Evolutionary conservation across 2,113 vertebrate genomes (phyloP).

Genomic region (Corydoras sp.): DNA sequence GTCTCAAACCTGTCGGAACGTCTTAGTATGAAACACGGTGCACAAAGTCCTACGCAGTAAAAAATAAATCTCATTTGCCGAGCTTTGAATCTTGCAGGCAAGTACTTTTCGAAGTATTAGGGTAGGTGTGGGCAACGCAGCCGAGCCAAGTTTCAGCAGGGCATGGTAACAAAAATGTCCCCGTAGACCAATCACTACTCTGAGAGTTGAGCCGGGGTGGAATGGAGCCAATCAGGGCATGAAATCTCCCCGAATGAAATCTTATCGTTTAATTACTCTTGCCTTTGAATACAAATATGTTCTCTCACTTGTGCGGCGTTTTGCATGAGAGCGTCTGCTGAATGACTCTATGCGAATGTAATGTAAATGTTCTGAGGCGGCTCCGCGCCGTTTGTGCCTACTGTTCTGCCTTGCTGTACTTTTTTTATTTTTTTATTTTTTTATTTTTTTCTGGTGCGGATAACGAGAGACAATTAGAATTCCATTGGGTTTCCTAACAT

Average conservation of each 20-base stretch:
- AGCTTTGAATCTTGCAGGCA: constrained; percentile 7
- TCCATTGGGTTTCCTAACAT: too few species aligned
- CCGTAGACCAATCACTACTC: constrained; percentile 14
- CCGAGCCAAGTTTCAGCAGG: constrained; percentile 21
- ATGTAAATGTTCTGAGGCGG: too few species aligned
- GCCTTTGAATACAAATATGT: constrained; percentile 12
- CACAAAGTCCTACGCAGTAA: too few species aligned
- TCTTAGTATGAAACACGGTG: too few species aligned
- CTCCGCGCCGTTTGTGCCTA: too few species aligned
- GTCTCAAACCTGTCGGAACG: neutral
- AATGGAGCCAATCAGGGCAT: constrained; percentile 44
- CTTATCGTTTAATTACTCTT: constrained; percentile 25
- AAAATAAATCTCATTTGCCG: constrained; percentile 5
- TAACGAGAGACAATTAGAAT: too few species aligned
- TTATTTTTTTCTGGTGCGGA: too few species aligned
- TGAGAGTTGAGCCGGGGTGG: constrained; percentile 11
- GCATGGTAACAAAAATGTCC: constrained; percentile 10
- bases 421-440: too few species aligned
- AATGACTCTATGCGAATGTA: too few species aligned
- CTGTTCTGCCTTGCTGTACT: too few species aligned
- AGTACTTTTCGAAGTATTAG: constrained; percentile 26
- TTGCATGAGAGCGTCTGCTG: neutral
- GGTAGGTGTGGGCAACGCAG: constrained; percentile 17
- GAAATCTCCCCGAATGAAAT: constrained; percentile 23
- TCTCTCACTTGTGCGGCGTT: neutral